Base-by-base conservation (phyloP, 2,888 invertebrate genomes). In the Leptopilina drosophilae region DNA sequence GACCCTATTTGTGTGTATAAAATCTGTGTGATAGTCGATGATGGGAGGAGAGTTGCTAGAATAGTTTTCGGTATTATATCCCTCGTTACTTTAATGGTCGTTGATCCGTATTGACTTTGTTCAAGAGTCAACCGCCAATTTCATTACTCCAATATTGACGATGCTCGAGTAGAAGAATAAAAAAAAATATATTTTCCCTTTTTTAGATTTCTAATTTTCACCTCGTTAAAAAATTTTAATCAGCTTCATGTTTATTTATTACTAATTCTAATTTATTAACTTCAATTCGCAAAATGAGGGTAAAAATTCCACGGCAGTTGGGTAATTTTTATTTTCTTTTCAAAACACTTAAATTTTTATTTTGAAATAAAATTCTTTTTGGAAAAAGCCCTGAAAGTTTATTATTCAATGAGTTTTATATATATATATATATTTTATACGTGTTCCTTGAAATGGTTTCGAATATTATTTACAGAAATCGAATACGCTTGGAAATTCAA, bases 201-300 rank as follows among this genome's bases (percentile, higher is more conserved):
- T 42, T 59, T 75, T 75, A 0, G 40, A 75, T 53, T 75, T 65
- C 62, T 59, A 33, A 20, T 76, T 76, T 56, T 11, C 15, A 40
- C 9, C 26, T 15, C 5, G 59, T 42, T 15, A 76, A 82, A 80
- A 80, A 82, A 66, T 77, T 76, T 40, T 69, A 77, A 75, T 56
- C 46, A 64, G 42, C 80, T 11, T 49, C 49, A 49, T 49, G 42
- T 42, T 42, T 42, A 33, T 33, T 33, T 33, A 33, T 33, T 20
- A 33, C 33, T 33, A 42, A 42, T 42, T 42, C 42, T 6, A 42
- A 42, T 42, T 42, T 8, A 42, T 42, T 42, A 42, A 42, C 33
- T 33, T 33, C 5, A 3, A 33, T 4, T 33, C 33, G 33, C 3
- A 33, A n/a, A n/a, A 33, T 33, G 33, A 33, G 33, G 33, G 0